phyloP scores from a whole-genome alignment of 2,797 vertebrate species.

The Anniella stebbinsi region DNA sequence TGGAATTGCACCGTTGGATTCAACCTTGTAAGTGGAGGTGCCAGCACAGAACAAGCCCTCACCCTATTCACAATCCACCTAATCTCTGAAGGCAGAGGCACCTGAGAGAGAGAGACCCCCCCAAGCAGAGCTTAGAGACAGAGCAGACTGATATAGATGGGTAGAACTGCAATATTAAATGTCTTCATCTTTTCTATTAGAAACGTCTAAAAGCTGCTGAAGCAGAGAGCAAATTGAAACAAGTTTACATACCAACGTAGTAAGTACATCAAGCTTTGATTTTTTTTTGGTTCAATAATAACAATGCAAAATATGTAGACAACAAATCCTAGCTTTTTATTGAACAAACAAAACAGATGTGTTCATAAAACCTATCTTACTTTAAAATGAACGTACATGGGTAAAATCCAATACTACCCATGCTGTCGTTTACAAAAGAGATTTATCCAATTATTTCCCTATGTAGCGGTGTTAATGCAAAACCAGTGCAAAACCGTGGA shows the following conservation, averaged over 20 bases:
- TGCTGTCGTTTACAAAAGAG: neutral
- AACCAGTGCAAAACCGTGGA: neutral
- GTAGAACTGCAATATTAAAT: slow-evolving; percentile 19
- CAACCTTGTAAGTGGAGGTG: neutral
- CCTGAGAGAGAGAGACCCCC: neutral
- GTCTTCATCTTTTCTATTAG: slow-evolving; percentile 80
- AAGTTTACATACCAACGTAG: slow-evolving; percentile 99
- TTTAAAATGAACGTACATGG: neutral
- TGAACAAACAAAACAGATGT: neutral
- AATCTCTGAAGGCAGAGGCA: neutral
- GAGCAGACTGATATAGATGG: neutral
- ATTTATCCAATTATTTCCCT: neutral
- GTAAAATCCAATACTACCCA: neutral
- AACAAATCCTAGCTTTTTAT: neutral
- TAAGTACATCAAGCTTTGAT: slow-evolving; percentile 82
- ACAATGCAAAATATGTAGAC: slow-evolving; percentile 7
- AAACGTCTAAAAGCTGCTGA: slow-evolving; percentile 97
- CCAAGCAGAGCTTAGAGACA: neutral
- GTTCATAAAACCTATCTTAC: neutral
- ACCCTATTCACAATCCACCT: too few species aligned
- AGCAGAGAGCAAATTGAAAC: slow-evolving; percentile 98
- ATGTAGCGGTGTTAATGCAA: neutral
- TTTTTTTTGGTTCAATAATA: neutral
- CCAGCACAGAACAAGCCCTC: neutral
- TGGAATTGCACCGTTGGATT: neutral